These are phyloP conservation scores for Campoletis sonorensis DNA, from an alignment of 1,140 invertebrate species.

Conservation along the genomic window DNA sequence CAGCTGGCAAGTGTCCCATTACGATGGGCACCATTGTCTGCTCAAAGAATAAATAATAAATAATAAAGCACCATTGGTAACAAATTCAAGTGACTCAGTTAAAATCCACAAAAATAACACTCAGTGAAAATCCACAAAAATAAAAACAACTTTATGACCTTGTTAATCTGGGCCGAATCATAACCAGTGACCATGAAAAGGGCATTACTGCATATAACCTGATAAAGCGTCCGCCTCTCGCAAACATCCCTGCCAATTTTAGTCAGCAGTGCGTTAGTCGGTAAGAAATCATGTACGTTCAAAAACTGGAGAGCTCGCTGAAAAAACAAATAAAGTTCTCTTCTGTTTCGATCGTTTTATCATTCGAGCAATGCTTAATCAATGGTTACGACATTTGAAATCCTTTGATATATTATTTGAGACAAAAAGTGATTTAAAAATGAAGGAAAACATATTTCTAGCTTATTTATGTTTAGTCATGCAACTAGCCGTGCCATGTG, in stretches of 20 bases:
- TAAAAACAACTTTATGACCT: slow-evolving; percentile 53
- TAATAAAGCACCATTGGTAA: too few relatives aligned
- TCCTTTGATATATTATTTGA: too few relatives aligned
- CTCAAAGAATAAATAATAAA: slow-evolving; percentile 50
- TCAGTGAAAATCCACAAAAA: not conserved
- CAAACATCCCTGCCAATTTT: slow-evolving; percentile 76
- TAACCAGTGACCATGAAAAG: slow-evolving; percentile 83
- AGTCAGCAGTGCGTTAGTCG: slow-evolving; percentile 75
- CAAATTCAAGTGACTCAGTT: too few relatives aligned
- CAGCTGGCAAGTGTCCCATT: slow-evolving; percentile 84
- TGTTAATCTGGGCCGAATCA: slow-evolving; percentile 76
- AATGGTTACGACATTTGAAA: too few relatives aligned
- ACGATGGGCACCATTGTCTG: slow-evolving; percentile 81
- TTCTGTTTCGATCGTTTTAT: not conserved
- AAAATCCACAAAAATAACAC: too few relatives aligned
- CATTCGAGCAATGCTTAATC: not conserved
- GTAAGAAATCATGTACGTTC: slow-evolving; percentile 78
- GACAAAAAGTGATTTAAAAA: too few relatives aligned
- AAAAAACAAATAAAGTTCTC: slow-evolving; percentile 11
- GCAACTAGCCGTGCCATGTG: too few relatives aligned
- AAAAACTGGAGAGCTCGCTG: slow-evolving; percentile 66
- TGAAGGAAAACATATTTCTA: too few relatives aligned
- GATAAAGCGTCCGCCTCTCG: slow-evolving; percentile 73
- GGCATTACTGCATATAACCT: slow-evolving; percentile 80
- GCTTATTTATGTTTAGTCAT: too few relatives aligned